phyloP scores from a whole-genome alignment of 2,113 vertebrate species.

The Pongo pygmaeus region DNA sequence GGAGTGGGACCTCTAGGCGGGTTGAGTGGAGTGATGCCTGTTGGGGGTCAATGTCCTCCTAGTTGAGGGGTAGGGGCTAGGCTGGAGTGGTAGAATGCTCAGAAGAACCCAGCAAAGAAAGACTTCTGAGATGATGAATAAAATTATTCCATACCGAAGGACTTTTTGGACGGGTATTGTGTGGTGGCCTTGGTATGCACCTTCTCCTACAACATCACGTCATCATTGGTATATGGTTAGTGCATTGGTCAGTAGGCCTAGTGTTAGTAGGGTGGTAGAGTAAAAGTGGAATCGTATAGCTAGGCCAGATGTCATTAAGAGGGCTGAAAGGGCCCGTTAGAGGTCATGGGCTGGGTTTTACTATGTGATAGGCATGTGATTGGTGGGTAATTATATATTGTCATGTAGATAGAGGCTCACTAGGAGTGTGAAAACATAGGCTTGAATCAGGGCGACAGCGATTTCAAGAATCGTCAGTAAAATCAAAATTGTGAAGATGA shows the following conservation, averaged over 20 bases:
- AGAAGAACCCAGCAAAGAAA: slow-evolving; percentile 33
- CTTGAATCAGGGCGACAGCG: slow-evolving; percentile 47
- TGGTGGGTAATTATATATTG: too few relatives aligned
- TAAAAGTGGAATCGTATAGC: slow-evolving; percentile 38
- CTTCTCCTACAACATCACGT: background rate
- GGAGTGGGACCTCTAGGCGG: background rate
- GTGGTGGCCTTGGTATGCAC: slow-evolving; percentile 57
- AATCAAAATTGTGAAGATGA: too few relatives aligned
- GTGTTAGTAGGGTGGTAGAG: accelerated
- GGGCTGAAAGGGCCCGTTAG: accelerated
- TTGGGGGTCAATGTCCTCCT: accelerated
- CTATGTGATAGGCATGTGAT: too few relatives aligned
- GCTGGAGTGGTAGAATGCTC: background rate
- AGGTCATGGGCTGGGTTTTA: background rate
- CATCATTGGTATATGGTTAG: slow-evolving; percentile 65
- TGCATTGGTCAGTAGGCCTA: accelerated
- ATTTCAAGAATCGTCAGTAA: background rate
- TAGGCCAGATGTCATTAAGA: background rate
- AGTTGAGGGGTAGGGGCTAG: background rate
- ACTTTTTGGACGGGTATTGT: background rate
- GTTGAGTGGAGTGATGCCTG: accelerated
- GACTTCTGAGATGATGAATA: slow-evolving; percentile 73
- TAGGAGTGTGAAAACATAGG: background rate
- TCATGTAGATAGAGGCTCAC: too few relatives aligned
- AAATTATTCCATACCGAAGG: slow-evolving; percentile 35